A percentile compares a stretch with the other conserved stretches of the same genome.
Conservation (phyloP, 2,797 vertebrate genomes). For the Margarornis squamiger region DNA sequence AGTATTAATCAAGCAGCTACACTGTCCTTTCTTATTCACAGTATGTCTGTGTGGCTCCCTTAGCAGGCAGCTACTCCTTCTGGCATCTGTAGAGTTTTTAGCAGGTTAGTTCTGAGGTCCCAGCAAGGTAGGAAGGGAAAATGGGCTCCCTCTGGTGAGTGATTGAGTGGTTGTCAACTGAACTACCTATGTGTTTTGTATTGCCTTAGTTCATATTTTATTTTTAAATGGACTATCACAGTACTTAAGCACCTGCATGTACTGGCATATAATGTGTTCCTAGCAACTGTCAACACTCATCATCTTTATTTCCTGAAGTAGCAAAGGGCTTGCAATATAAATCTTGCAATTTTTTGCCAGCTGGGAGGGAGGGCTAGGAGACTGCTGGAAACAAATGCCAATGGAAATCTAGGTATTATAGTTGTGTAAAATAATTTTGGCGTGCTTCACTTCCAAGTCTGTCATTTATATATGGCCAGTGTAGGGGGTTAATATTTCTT, state of each 20-base stretch:
- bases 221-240: neutral
- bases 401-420: neutral
- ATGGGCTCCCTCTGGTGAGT: slow-evolving; percentile 66
- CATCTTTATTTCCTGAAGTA: neutral
- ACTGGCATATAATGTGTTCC: neutral
- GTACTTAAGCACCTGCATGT: neutral
- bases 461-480: neutral
- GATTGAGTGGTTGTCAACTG: neutral
- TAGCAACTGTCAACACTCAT: neutral
- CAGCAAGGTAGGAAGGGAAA: slow-evolving; percentile 11
- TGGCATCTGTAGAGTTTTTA: neutral
- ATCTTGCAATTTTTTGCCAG: neutral
- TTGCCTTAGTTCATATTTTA: neutral
- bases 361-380: neutral
- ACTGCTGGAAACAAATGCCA: neutral
- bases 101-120: neutral
- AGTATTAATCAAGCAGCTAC: neutral
- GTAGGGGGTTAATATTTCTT: neutral
- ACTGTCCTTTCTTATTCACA: neutral
- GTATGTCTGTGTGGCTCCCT: neutral
- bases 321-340: neutral
- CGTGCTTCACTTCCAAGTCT: neutral
- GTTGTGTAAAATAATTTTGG: neutral
- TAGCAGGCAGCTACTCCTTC: neutral
- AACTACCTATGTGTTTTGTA: neutral